A percentile compares a stretch with the other conserved stretches of the same genome.
Conservation (phyloP, 2,113 vertebrate genomes). For the Hypocryptadius cinnamomeus region DNA sequence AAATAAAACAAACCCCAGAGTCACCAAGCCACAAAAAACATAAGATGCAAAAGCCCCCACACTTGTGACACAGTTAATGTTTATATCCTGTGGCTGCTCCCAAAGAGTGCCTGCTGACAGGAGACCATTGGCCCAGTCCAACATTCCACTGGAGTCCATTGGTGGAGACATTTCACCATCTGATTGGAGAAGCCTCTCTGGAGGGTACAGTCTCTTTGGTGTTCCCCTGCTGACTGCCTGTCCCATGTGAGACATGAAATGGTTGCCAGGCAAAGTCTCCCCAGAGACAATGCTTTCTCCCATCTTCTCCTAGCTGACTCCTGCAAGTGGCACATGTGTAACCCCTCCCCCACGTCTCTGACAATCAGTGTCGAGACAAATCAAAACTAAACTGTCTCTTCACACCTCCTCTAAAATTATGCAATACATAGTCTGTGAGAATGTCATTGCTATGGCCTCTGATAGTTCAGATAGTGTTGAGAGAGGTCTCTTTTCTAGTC, state of each 20-base stretch:
- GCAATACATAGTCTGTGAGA: background rate
- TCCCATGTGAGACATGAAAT: background rate
- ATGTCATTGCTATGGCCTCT: background rate
- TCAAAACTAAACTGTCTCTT: background rate
- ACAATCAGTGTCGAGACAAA: background rate
- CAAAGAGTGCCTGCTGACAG: background rate
- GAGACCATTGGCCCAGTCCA: background rate
- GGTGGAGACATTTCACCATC: background rate
- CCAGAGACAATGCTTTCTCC: background rate
- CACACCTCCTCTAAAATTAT: background rate
- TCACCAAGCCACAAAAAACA: background rate
- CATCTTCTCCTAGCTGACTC: background rate
- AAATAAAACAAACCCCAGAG: background rate
- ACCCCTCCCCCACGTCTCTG: background rate
- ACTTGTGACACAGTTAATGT: fast-evolving
- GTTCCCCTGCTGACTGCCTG: background rate
- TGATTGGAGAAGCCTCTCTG: background rate
- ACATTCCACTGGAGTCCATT: background rate
- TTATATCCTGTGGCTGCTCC: background rate
- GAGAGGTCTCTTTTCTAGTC: background rate
- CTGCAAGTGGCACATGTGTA: background rate
- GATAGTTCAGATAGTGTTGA: background rate
- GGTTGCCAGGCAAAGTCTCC: background rate
- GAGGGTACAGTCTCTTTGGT: background rate
- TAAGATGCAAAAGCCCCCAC: background rate